These are phyloP conservation scores for Pharmacophagus antenor DNA, from an alignment of 2,888 invertebrate species.

Conservation along the genomic window DNA sequence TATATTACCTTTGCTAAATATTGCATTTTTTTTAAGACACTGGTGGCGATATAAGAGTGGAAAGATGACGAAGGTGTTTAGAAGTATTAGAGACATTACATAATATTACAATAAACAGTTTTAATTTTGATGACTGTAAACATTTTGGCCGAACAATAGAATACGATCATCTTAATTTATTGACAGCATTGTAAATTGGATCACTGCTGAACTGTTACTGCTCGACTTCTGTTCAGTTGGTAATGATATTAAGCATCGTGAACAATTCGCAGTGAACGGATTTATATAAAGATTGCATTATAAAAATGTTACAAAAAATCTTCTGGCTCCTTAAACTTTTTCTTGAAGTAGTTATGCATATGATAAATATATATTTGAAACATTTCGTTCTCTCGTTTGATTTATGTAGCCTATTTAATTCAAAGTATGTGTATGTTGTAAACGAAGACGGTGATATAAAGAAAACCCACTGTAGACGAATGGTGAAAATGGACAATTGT, in stretches of 20 bases:
- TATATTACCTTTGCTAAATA: too few species aligned
- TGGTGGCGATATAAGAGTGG: neutral
- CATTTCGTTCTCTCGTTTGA: constrained; percentile 4
- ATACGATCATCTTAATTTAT: constrained; percentile 3
- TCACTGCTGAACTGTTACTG: neutral
- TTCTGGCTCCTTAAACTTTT: constrained; percentile 18
- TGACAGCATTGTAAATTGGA: constrained; percentile 9
- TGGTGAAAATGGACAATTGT: constrained; percentile 9
- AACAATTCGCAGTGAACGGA: neutral
- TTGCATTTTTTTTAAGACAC: too few species aligned
- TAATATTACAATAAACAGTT: constrained; percentile 23
- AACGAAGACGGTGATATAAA: constrained; percentile 8
- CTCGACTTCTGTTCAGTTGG: constrained; percentile 1
- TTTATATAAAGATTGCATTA: neutral
- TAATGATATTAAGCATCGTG: constrained; percentile 15
- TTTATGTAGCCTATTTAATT: constrained; percentile 5
- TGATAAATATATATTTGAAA: constrained; percentile 15
- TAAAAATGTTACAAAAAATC: constrained; percentile 15
- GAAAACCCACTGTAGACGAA: neutral
- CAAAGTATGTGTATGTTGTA: constrained; percentile 17
- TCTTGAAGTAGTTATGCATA: constrained; percentile 14
- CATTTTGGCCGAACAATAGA: constrained; percentile 18
- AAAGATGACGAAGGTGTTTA: constrained; percentile 6
- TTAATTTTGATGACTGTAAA: constrained; percentile 13
- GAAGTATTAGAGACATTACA: constrained; percentile 8